These are phyloP conservation scores for Cyrtonyx montezumae DNA, from an alignment of 2,113 vertebrate genomes.

Conservation along the genomic window DNA sequence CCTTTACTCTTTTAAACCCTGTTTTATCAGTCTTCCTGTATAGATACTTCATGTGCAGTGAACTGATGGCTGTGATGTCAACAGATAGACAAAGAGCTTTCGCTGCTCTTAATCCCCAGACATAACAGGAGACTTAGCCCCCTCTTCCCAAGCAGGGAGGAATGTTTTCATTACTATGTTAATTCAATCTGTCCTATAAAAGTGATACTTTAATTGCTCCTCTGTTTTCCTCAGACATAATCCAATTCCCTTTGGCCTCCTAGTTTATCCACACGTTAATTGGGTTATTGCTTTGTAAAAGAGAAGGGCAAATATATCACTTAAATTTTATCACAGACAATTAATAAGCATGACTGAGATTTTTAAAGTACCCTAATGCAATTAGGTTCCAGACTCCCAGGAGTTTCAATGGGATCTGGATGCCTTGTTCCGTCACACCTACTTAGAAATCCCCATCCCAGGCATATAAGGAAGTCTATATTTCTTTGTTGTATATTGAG, in stretches of 20 bases:
- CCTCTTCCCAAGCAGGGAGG: constrained; percentile 15
- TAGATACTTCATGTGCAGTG: background rate
- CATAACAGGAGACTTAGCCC: background rate
- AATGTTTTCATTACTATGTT: constrained; percentile 66
- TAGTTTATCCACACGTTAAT: constrained; percentile 72
- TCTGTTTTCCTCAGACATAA: constrained; percentile 69
- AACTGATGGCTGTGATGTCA: background rate
- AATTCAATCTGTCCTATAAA: constrained; percentile 66
- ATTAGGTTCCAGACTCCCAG: background rate
- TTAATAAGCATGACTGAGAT: constrained; percentile 52
- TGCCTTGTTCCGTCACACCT: background rate
- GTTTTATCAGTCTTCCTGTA: background rate
- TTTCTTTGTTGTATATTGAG: background rate
- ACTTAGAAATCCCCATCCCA: constrained; percentile 19
- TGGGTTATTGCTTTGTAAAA: constrained; percentile 71
- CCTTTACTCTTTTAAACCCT: background rate
- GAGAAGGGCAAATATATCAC: constrained; percentile 66
- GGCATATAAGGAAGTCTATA: background rate
- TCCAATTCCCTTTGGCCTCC: constrained; percentile 73
- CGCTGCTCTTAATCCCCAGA: background rate
- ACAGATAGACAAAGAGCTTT: background rate
- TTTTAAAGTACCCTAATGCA: constrained; percentile 26
- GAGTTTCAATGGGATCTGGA: constrained; percentile 22
- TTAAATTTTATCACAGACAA: constrained; percentile 62
- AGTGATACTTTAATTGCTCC: constrained; percentile 70